Evolutionary conservation across 2,888 invertebrate genomes (phyloP), one percentile per base, ranked within the genome.

Genomic region (Acanthoscelides obtectus): DNA sequence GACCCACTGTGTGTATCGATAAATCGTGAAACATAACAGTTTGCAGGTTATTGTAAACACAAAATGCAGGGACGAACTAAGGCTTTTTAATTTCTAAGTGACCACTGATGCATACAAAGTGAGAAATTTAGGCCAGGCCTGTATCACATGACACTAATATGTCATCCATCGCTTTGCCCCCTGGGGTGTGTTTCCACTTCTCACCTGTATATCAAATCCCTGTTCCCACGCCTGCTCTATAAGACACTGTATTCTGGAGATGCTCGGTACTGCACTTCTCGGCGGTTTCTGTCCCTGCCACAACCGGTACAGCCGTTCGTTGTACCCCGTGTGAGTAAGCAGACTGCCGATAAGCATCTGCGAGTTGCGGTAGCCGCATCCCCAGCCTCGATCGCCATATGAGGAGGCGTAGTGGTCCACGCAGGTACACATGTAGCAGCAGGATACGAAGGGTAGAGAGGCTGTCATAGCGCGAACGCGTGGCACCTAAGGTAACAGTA

Each of bases 331-430:
- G 82, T 92, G 90, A 75, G 86, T 88, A 72, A 93, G 87, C 69
- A 96, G 87, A 1, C 94, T 93, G 0, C 95, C 95, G n/a, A 96
- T 88, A 79, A 96, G 87, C 96, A 96, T 96, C 84, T 96, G 96
- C 86, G 94, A 91, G 86, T 96, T 96, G 80, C 96, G 87, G 83
- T 96, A 96, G 0, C 97, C 97, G 82, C 97, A 97, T 1, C 96
- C 96, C 95, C 96, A 97, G 8, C 96, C 96, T 79, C 92, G 89
- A 85, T 96, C 96, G 0, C 95, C 96, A 81, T 94, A 95, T 0
- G 94, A 94, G 66, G 94, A 93, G 0, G 94, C 94, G 83, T 94
- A 96, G 86, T 96, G 95, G 84, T 95, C 95, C 66, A 94, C 92
- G 0, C 91, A 91, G 22, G 93, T 92, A 84, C 95, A 95, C 75